These are phyloP conservation scores for Poecilobothrus nobilitatus DNA, from an alignment of 2,888 invertebrate genomes.

Conservation along the genomic window DNA sequence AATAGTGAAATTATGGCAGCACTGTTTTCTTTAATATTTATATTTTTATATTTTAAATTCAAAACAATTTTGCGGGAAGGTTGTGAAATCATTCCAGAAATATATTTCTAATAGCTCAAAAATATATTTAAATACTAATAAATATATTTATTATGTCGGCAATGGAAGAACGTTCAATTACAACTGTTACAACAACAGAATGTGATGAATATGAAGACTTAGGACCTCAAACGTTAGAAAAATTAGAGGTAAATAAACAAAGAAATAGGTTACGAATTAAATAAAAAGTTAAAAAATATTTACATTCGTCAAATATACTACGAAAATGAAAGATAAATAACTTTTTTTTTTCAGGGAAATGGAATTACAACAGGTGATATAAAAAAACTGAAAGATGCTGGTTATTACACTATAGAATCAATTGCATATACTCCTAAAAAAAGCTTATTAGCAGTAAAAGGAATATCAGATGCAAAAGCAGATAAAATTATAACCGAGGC, in stretches of 20 bases:
- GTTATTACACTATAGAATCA: constrained; percentile 90
- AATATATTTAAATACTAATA: no score
- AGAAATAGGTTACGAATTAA: not conserved
- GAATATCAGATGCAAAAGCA: constrained; percentile 95
- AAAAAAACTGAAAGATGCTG: constrained; percentile 87
- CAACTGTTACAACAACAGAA: constrained; percentile 49
- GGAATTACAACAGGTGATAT: constrained; percentile 86
- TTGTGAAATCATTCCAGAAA: no score
- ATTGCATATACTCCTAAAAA: constrained; percentile 94
- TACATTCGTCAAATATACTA: no score
- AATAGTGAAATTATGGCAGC: no score
- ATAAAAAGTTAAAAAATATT: not conserved
- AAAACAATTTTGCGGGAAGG: no score
- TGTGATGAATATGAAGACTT: constrained; percentile 48
- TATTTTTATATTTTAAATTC: no score
- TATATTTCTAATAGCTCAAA: no score
- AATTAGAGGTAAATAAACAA: constrained; percentile 55
- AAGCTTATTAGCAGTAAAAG: constrained; percentile 77
- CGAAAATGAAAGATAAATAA: not conserved
- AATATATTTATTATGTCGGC: constrained; percentile 14
- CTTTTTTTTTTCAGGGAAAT: constrained; percentile 57
- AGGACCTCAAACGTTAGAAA: constrained; percentile 62
- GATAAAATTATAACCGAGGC: constrained; percentile 89
- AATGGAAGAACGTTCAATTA: constrained; percentile 27
- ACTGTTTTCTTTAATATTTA: no score